Conservation (phyloP, 2,113 vertebrate genomes). For the Pristiophorus japonicus region DNA sequence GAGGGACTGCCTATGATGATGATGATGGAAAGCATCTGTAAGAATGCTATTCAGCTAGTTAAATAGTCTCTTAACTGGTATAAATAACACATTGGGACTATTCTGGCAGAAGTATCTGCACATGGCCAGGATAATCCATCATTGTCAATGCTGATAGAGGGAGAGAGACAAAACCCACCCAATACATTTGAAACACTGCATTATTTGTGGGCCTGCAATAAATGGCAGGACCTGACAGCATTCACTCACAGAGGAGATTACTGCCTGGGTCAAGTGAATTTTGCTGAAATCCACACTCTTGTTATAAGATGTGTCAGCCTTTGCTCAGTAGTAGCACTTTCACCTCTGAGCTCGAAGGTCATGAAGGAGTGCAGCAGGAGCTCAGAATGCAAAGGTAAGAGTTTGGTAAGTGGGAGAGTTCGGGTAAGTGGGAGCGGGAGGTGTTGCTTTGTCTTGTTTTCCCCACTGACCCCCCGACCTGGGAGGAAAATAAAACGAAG, state of each 20-base stretch:
- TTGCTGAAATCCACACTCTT: not conserved
- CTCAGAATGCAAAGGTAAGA: no score
- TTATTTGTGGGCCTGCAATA: not conserved
- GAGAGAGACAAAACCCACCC: not conserved
- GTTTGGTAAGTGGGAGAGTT: no score
- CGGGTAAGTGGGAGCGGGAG: no score
- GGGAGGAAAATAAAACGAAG: no score
- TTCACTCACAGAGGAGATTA: not conserved
- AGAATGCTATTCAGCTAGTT: not conserved
- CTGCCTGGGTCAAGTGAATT: not conserved
- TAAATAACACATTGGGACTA: not conserved
- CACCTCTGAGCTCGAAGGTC: not conserved
- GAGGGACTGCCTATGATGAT: no score
- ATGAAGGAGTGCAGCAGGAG: no score
- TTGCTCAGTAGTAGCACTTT: not conserved
- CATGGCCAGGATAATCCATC: not conserved
- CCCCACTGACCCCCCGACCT: no score
- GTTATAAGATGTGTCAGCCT: not conserved
- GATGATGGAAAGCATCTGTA: not conserved
- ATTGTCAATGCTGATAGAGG: not conserved
- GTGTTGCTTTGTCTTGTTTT: no score
- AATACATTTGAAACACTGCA: not conserved
- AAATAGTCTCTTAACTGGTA: not conserved
- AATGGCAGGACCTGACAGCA: not conserved
- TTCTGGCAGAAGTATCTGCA: not conserved